Base-by-base conservation (phyloP, 1,140 invertebrate species). In the Ctenoplectra terminalis region DNA sequence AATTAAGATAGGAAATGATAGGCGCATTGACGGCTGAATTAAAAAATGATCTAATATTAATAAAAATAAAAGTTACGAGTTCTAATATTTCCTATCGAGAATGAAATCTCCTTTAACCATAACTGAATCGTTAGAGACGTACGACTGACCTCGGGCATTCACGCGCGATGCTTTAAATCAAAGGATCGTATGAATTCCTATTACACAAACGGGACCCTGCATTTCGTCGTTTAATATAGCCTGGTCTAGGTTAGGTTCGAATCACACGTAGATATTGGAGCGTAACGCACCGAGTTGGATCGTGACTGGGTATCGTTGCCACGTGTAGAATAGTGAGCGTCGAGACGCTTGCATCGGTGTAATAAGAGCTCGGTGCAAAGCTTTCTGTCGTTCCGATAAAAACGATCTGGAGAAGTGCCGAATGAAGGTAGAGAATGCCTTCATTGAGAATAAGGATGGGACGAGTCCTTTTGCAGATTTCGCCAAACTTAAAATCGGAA, bases 321-420 rank as follows among this genome's bases (percentile, higher is more conserved):
- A 56, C 69, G 63, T 84, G 56, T 63, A 46, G 63, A 63, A 52
- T 74, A 58, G 70, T 58, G 37, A 20, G 74, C 81, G 74, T 75
- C 82, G 76, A n/a, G n/a, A n/a, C 73, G 17, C 52, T 54, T 54
- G 26, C 46, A n/a, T n/a, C n/a, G 64, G 37, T 84, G 82, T 78
- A 85, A 84, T 85, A 85, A 85, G 70, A 58, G 63, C 54, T 8
- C 63, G n/a, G 69, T 43, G 83, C 66, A 52, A 54, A 84, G 82
- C 69, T 84, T 80, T 60, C 83, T 61, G 83, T 73, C 81, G 81
- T 29, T 69, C 13, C 64, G 84, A 84, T 81, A 70, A 48, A 74
- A 84, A 84, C 61, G 54, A 43, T 15, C 74, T 26, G 58, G 52
- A n/a, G 50, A n/a, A 58, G n/a, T 34, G 26, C n/a, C 7, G 23